Percentiles rank a stretch among this genome's conserved stretches.
These are phyloP conservation scores for Microctenopoma stevenorrisi DNA, from an alignment of 2,797 vertebrate species.

Conservation along the genomic window DNA sequence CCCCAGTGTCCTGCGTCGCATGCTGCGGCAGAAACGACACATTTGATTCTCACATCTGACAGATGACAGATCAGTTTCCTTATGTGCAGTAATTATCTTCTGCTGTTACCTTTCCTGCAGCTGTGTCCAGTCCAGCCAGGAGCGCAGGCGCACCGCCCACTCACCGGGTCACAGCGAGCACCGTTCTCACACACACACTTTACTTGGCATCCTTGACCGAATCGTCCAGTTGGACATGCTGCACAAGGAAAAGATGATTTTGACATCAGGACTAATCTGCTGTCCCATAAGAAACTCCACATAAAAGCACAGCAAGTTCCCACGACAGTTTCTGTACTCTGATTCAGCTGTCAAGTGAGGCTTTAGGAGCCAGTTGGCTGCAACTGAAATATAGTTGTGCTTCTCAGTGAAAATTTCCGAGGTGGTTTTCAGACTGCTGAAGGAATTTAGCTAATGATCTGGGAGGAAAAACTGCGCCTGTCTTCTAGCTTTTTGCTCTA, in stretches of 20 bases:
- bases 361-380: conserved; percentile 25
- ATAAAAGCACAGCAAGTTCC: conserved; percentile 40
- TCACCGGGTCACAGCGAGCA: conserved; percentile 86
- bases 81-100: not conserved
- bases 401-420: conserved; percentile 39
- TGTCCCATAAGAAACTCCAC: conserved; percentile 22
- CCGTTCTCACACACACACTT: conserved; percentile 90
- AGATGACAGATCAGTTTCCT: not conserved
- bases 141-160: conserved; percentile 88
- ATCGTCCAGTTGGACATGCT: conserved; percentile 89
- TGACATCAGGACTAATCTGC: conserved; percentile 32
- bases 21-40: conserved; percentile 75
- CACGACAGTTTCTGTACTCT: conserved; percentile 31
- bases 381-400: conserved; percentile 34
- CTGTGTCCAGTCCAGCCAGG: conserved; percentile 89
- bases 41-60: not conserved
- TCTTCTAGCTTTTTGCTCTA: conserved; percentile 31
- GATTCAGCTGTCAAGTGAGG: conserved; percentile 11
- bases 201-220: conserved; percentile 87
- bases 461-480: conserved; percentile 19
- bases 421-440: conserved; percentile 20
- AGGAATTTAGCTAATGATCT: conserved; percentile 19
- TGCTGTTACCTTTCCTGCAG: conserved; percentile 88
- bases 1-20: conserved; percentile 91
- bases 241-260: conserved; percentile 5